Conservation (phyloP, 2,797 vertebrate species). For the Hemitrygon akajei region DNA sequence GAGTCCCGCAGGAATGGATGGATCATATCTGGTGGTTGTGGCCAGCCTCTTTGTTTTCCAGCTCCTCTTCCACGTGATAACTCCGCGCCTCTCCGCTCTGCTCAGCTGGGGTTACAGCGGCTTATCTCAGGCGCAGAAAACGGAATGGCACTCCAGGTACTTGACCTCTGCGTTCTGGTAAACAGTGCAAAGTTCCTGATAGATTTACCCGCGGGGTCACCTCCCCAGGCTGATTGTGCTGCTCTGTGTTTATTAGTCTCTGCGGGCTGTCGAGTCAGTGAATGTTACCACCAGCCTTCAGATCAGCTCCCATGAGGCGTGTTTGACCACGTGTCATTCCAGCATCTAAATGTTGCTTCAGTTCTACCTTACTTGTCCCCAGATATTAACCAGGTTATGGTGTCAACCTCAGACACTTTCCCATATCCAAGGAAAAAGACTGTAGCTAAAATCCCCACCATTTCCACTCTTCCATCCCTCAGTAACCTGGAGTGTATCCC, state of each 20-base stretch:
- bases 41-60: conserved; percentile 72
- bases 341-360: too few species aligned
- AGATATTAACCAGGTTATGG: too few species aligned
- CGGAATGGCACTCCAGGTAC: conserved; percentile 78
- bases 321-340: not conserved
- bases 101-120: conserved; percentile 53
- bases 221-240: not conserved
- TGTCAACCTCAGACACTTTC: too few species aligned
- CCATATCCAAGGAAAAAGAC: too few species aligned
- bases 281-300: too few species aligned
- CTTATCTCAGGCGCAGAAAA: conserved; percentile 58
- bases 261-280: not conserved
- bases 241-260: not conserved
- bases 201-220: not conserved
- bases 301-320: not conserved
- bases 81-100: conserved; percentile 59
- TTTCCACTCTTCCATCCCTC: too few species aligned
- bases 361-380: too few species aligned
- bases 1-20: conserved; percentile 22
- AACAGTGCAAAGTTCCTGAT: not conserved
- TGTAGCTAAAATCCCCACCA: too few species aligned
- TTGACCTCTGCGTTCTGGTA: not conserved
- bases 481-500: too few species aligned
- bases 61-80: conserved; percentile 64
- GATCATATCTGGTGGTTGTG: conserved; percentile 52